Base-by-base conservation (phyloP, 1,140 invertebrate species). In the Tetranychus urticae region DNA sequence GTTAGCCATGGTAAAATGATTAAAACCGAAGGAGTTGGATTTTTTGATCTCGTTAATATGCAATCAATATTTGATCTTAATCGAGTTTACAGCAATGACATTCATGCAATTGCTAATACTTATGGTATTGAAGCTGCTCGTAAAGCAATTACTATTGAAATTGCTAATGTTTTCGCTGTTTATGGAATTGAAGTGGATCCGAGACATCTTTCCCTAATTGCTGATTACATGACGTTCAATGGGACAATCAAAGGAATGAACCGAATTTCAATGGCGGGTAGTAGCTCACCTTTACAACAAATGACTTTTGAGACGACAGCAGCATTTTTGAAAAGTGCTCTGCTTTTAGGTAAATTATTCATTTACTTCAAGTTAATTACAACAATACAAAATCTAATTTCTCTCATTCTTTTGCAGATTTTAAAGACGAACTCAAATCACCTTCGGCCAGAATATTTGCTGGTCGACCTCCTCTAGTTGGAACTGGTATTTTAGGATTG, bases 221-320 rank as follows among this genome's bases (percentile, higher is more conserved):
- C 92, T 0, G 93, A 98, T 74, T 97, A 96, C 70, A 98, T 99
- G 93, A 98, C 92, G 0, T 91, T 82, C 67, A 84, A 87, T 69
- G 96, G 96, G 1, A 75, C 74, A 10, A 94, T 86, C 68, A 80
- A 84, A 69, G 86, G 92, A 0, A 81, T 97, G 70, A 97, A 85
- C 72, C 77, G 93, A 37, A 81, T 80, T 69, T 88, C 88, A 6
- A 90, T 99, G 78, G 81, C 85, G 66, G 80, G 79, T 34, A 86
- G 82, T 47, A 77, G 86, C 0, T 97, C 92, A 3, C 66, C 65
- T 7, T 72, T 99, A 2, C 94, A 98, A 70, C 91, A 97, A 75
- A 97, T 98, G 85, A 92, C 86, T 2, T 99, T 94, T 69, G 94
- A 98, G 74, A 89, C 89, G 1, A 86, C 89, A 1, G 74, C 88